Conservation (phyloP, 2,888 invertebrate species). For the Calephelis perditalis region DNA sequence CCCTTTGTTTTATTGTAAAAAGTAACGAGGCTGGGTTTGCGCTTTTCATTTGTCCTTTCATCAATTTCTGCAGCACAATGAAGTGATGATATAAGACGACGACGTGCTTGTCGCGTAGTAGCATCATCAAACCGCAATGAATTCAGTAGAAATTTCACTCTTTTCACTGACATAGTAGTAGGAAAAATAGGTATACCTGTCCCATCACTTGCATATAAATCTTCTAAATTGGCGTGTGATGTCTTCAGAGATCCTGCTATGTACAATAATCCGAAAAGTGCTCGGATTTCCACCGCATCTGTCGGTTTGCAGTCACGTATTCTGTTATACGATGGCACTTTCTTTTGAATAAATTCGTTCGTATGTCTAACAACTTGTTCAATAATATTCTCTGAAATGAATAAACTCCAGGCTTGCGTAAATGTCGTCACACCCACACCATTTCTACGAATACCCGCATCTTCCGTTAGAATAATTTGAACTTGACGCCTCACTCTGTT, state of each 20-base stretch:
- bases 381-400: slow-evolving; percentile 31
- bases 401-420: slow-evolving; percentile 34
- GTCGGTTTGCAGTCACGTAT: slow-evolving; percentile 33
- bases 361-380: slow-evolving; percentile 28
- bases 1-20: slow-evolving; percentile 32
- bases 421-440: slow-evolving; percentile 31
- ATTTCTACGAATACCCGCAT: slow-evolving; percentile 31
- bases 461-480: slow-evolving; percentile 22
- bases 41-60: slow-evolving; percentile 18
- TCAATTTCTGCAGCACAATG: slow-evolving; percentile 29
- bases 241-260: slow-evolving; percentile 28
- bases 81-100: slow-evolving; percentile 28
- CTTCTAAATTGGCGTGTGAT: slow-evolving; percentile 31
- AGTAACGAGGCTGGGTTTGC: slow-evolving; percentile 28
- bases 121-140: slow-evolving; percentile 29
- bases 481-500: slow-evolving; percentile 31
- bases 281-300: slow-evolving; percentile 28
- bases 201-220: slow-evolving; percentile 31
- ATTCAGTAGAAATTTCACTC: slow-evolving; percentile 28
- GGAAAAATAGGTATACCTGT: slow-evolving; percentile 26
- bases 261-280: slow-evolving; percentile 26
- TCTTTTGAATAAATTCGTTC: slow-evolving; percentile 20
- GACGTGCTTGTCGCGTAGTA: slow-evolving; percentile 27
- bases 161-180: slow-evolving; percentile 22
- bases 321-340: slow-evolving; percentile 30